phyloP scores from a whole-genome alignment of 1,140 invertebrate species.

The Megalonaias nervosa region DNA sequence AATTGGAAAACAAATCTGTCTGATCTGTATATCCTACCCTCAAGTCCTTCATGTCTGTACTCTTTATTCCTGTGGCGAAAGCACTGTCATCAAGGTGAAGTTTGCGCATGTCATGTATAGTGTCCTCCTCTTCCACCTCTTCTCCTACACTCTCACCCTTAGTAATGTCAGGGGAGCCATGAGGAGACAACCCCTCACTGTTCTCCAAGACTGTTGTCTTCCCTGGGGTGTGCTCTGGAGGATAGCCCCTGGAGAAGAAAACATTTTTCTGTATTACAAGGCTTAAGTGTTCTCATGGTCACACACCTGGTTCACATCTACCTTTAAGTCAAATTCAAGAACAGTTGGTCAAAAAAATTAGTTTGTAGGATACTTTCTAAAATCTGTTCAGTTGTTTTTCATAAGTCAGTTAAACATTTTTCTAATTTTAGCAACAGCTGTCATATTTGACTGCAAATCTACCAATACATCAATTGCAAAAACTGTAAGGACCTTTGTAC shows the following conservation, averaged over 20 bases:
- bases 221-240: constrained; percentile 53
- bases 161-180: constrained; percentile 25
- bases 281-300: too few relatives aligned
- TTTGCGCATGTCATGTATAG: constrained; percentile 41
- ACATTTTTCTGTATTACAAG: neutral
- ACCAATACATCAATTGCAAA: too few relatives aligned
- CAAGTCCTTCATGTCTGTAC: neutral
- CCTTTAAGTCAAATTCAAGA: too few relatives aligned
- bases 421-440: too few relatives aligned
- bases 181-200: constrained; percentile 42
- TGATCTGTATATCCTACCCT: neutral
- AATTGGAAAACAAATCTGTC: neutral
- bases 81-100: constrained; percentile 54
- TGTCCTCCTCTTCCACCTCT: constrained; percentile 40
- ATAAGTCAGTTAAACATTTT: too few relatives aligned
- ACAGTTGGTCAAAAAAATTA: too few relatives aligned
- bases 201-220: constrained; percentile 46
- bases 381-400: too few relatives aligned
- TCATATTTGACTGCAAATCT: too few relatives aligned
- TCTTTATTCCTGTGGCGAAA: constrained; percentile 36
- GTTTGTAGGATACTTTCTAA: too few relatives aligned
- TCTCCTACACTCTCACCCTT: constrained; percentile 34
- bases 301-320: too few relatives aligned
- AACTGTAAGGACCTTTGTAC: too few relatives aligned
- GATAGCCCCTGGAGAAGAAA: constrained; percentile 48